Evolutionary conservation across 2,797 vertebrate genomes (phyloP).

Genomic region (Notamacropus eugenii): DNA sequence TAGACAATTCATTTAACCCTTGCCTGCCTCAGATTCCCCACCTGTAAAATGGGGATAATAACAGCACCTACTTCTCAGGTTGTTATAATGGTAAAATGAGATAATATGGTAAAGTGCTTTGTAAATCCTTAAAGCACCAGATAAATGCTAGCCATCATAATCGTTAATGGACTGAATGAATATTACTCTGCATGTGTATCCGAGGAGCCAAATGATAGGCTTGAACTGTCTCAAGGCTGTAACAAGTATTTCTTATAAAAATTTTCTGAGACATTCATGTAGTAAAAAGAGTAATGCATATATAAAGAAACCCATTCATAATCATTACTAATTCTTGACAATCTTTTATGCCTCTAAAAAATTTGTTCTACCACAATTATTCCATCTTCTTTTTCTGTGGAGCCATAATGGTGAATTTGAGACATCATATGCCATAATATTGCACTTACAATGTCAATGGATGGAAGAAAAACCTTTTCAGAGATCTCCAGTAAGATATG

Average conservation of each 20-base stretch:
- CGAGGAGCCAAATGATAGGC: slow-evolving; percentile 24
- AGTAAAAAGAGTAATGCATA: not conserved
- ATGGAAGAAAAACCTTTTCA: slow-evolving; percentile 34
- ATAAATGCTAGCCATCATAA: not conserved
- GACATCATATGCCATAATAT: not conserved
- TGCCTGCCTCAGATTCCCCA: not conserved
- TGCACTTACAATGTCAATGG: slow-evolving; percentile 27
- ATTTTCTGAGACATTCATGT: slow-evolving; percentile 7
- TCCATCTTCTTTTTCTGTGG: not conserved
- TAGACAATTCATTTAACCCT: not conserved
- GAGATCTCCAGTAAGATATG: not conserved
- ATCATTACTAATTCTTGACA: not conserved
- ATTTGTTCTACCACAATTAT: not conserved
- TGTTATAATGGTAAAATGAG: not conserved
- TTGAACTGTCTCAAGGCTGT: not conserved
- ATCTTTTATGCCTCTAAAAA: slow-evolving; percentile 14
- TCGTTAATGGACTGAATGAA: slow-evolving; percentile 2
- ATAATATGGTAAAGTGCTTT: not conserved
- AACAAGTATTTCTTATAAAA: slow-evolving; percentile 41
- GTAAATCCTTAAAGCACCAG: not conserved
- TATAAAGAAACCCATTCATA: slow-evolving; percentile 24
- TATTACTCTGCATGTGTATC: not conserved
- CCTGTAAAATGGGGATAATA: not conserved
- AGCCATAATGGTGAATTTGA: slow-evolving; percentile 27
- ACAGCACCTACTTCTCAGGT: not conserved